These are phyloP conservation scores for Heteropelma amictum DNA, from an alignment of 2,888 invertebrate species.

Conservation along the genomic window DNA sequence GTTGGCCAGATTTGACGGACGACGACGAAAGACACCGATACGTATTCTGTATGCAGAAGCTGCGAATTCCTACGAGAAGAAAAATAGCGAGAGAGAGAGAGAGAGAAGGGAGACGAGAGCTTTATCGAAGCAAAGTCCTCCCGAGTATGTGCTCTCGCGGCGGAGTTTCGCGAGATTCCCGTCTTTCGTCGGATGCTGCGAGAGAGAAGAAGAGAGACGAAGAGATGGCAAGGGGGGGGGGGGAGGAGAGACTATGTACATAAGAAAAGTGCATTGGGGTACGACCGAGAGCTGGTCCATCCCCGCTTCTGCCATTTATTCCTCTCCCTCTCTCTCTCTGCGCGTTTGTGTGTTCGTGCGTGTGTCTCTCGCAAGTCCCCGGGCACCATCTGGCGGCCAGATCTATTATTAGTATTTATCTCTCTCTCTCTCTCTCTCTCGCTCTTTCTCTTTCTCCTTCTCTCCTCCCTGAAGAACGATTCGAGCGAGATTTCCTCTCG, in stretches of 20 bases:
- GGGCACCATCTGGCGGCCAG: constrained; percentile 61
- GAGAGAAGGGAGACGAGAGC: constrained; percentile 35
- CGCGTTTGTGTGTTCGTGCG: constrained; percentile 33
- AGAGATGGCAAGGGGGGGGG: too few relatives aligned
- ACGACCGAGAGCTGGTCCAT: constrained; percentile 43
- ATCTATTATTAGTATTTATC: constrained; percentile 60
- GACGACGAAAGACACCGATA: too few relatives aligned
- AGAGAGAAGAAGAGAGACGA: constrained; percentile 11
- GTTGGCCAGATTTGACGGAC: too few relatives aligned
- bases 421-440: constrained; percentile 31
- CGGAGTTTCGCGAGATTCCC: constrained; percentile 34
- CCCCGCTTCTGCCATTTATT: constrained; percentile 35
- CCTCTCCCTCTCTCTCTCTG: constrained; percentile 5
- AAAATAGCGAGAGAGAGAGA: too few relatives aligned
- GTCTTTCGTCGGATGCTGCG: not conserved
- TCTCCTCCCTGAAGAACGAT: constrained; percentile 4
- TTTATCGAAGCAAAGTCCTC: constrained; percentile 37
- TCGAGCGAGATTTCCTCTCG: constrained; percentile 24
- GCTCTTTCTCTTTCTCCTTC: constrained; percentile 24
- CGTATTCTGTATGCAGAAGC: too few relatives aligned
- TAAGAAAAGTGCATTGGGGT: constrained; percentile 47
- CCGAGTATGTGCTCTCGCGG: constrained; percentile 30
- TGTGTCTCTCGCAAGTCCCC: constrained; percentile 18
- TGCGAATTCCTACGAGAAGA: too few relatives aligned
- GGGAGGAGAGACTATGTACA: too few relatives aligned